phyloP scores from a whole-genome alignment of 1,140 invertebrate species.

The Drosophila ironensis region DNA sequence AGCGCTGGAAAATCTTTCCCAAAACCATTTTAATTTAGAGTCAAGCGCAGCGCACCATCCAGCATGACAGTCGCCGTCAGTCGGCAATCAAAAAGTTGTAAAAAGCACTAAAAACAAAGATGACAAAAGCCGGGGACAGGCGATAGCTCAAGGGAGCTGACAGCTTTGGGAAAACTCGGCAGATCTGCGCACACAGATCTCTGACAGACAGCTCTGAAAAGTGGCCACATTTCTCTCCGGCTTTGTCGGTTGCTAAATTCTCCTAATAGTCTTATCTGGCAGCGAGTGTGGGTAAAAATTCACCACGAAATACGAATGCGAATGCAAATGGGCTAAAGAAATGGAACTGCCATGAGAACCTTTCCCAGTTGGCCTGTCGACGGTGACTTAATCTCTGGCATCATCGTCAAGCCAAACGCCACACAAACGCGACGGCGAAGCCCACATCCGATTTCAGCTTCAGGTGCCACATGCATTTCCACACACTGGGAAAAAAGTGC shows the following conservation, averaged over 20 bases:
- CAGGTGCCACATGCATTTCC: slow-evolving; percentile 1
- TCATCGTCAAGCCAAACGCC: slow-evolving; percentile 49
- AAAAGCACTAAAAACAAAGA: slow-evolving; percentile 43
- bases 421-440: slow-evolving; percentile 23
- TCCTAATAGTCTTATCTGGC: slow-evolving; percentile 73
- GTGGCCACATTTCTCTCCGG: slow-evolving; percentile 70
- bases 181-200: slow-evolving; percentile 31
- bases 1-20: slow-evolving; percentile 54
- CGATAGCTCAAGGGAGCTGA: slow-evolving; percentile 58
- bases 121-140: slow-evolving; percentile 59
- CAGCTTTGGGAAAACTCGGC: slow-evolving; percentile 65
- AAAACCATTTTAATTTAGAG: slow-evolving; percentile 63
- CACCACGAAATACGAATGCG: slow-evolving; percentile 22
- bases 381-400: slow-evolving; percentile 68
- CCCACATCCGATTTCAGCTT: slow-evolving; percentile 45
- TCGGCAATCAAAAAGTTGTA: slow-evolving; percentile 10
- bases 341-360: slow-evolving; percentile 75
- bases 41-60: slow-evolving; percentile 67
- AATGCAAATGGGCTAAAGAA: slow-evolving; percentile 71
- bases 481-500: background rate
- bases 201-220: slow-evolving; percentile 74
- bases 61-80: slow-evolving; percentile 55
- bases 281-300: slow-evolving; percentile 43
- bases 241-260: slow-evolving; percentile 78
- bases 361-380: slow-evolving; percentile 36